Percentiles rank a stretch among this genome's conserved stretches.
These are phyloP conservation scores for Diarsia mendica DNA, from an alignment of 2,888 invertebrate species.

Conservation along the genomic window DNA sequence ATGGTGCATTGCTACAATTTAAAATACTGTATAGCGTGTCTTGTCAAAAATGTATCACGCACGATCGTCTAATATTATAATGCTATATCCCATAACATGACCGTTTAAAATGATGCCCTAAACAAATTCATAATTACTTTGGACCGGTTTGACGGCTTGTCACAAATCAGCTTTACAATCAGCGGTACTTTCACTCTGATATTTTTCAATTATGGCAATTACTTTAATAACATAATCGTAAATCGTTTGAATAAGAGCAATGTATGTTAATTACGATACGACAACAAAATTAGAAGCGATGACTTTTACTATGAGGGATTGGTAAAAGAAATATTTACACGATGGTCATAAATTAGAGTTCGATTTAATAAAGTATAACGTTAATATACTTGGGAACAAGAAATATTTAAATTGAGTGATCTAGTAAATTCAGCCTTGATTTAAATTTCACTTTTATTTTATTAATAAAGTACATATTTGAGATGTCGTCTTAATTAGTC, in stretches of 20 bases:
- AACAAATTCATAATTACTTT: slow-evolving; percentile 56
- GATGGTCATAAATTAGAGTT: slow-evolving; percentile 31
- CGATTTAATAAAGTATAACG: not conserved
- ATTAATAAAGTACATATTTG: not conserved
- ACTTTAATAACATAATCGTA: slow-evolving; percentile 73
- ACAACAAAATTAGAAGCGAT: slow-evolving; percentile 73
- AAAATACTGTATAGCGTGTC: slow-evolving; percentile 52
- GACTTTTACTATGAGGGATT: slow-evolving; percentile 48
- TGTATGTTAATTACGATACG: slow-evolving; percentile 73
- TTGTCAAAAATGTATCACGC: slow-evolving; percentile 53
- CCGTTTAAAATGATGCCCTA: slow-evolving; percentile 60
- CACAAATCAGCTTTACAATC: slow-evolving; percentile 71
- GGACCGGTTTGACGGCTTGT: slow-evolving; percentile 60
- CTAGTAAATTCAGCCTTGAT: slow-evolving; percentile 4
- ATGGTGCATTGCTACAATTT: slow-evolving; percentile 52
- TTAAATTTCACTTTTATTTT: not conserved
- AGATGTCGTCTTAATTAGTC: not conserved
- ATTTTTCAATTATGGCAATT: slow-evolving; percentile 74
- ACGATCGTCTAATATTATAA: slow-evolving; percentile 48
- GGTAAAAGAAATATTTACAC: slow-evolving; percentile 27
- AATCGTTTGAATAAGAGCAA: slow-evolving; percentile 71
- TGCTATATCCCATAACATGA: slow-evolving; percentile 39
- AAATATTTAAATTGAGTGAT: slow-evolving; percentile 20
- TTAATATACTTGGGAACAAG: not conserved
- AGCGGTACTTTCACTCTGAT: slow-evolving; percentile 63